phyloP scores from a whole-genome alignment of 1,140 invertebrate species.

The Acyrthosiphon pisum region DNA sequence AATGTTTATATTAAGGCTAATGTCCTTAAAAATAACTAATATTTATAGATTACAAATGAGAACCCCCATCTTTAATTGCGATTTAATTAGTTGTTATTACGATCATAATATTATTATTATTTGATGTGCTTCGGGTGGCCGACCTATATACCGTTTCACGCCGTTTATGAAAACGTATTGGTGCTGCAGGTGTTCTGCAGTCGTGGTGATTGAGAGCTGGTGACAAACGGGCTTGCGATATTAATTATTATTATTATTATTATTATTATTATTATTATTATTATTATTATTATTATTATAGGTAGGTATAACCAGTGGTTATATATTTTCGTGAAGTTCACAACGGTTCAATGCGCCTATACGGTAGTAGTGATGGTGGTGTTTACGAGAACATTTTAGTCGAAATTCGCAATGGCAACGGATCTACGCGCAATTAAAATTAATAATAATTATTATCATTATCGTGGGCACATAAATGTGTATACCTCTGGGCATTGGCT shows the following conservation, averaged over 20 bases:
- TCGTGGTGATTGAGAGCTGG: no score
- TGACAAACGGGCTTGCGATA: not conserved
- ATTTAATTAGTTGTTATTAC: no score
- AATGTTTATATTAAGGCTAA: no score
- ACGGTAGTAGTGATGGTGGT: not conserved
- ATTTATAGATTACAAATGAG: no score
- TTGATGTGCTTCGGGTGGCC: not conserved
- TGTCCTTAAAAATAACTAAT: no score
- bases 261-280: no score
- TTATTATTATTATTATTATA: no score
- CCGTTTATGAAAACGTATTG: not conserved
- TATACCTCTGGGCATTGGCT: not conserved
- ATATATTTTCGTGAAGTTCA: not conserved
- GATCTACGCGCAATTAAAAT: not conserved
- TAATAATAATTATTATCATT: constrained; percentile 4
- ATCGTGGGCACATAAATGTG: not conserved
- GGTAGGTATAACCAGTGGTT: no score
- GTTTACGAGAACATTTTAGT: not conserved
- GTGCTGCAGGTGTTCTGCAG: not conserved
- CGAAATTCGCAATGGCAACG: not conserved
- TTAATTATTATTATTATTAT: no score
- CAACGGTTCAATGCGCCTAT: not conserved
- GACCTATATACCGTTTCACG: not conserved
- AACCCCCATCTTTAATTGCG: no score
- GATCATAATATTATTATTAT: not conserved